Evolutionary conservation across 2,113 vertebrate genomes (phyloP).

Genomic region (Gadus chalcogrammus): DNA sequence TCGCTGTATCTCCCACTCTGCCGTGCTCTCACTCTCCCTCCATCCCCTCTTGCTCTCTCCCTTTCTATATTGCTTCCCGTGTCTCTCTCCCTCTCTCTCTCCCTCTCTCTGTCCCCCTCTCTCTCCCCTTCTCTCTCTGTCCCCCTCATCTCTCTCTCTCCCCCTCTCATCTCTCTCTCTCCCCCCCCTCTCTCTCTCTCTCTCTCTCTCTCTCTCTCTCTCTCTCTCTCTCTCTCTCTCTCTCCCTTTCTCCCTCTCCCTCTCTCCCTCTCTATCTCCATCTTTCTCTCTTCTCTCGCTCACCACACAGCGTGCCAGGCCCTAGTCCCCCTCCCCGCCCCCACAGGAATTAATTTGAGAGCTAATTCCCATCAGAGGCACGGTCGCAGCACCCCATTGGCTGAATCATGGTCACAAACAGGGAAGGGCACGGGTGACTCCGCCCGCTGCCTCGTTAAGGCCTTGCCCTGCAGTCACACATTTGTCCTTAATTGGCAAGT

Average conservation of each 20-base stretch:
- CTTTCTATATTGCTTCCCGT: constrained; percentile 3
- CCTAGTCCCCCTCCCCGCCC: constrained; percentile 12
- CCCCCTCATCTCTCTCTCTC: too few species aligned
- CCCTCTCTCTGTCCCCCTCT: constrained; percentile 3
- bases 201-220: too few species aligned
- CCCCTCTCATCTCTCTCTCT: too few species aligned
- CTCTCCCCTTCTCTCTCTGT: too few species aligned
- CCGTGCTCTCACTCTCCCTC: too few species aligned
- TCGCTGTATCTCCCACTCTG: too few species aligned
- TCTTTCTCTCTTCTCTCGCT: constrained; percentile 19
- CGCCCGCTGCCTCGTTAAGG: constrained; percentile 55
- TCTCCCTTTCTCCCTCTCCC: background rate
- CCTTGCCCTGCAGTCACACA: constrained; percentile 65
- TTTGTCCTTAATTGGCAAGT: constrained; percentile 67
- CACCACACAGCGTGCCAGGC: constrained; percentile 14
- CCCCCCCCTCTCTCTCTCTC: too few species aligned
- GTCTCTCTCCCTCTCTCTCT: constrained; percentile 15
- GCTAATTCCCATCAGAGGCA: constrained; percentile 57
- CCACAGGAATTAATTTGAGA: constrained; percentile 47
- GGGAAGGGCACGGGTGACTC: constrained; percentile 56
- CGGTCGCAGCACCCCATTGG: constrained; percentile 48
- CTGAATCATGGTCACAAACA: constrained; percentile 50
- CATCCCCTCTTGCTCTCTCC: background rate
- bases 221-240: too few species aligned
- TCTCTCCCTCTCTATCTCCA: background rate